Evolutionary conservation across 2,797 vertebrate genomes (phyloP).

Genomic region (Oryzias dopingdopingensis): DNA sequence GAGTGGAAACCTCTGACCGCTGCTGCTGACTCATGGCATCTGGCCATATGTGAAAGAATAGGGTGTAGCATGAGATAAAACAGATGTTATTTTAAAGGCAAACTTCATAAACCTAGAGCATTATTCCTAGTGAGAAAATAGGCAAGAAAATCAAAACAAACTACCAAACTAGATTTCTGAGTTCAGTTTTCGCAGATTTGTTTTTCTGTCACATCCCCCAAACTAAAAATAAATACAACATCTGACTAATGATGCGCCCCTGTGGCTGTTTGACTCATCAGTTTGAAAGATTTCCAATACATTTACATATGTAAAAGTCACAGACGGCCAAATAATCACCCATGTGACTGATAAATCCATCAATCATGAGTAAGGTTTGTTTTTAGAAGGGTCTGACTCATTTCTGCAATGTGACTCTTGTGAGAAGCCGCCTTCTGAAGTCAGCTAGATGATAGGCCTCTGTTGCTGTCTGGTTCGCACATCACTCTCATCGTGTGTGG

Average conservation of each 20-base stretch:
- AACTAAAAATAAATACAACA: too few relatives aligned
- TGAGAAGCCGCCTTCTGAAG: background rate
- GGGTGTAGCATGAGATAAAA: constrained; percentile 56
- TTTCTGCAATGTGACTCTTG: constrained; percentile 1
- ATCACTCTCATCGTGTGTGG: constrained; percentile 21
- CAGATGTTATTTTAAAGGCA: constrained; percentile 42
- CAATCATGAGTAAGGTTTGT: constrained; percentile 7
- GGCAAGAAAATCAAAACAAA: background rate
- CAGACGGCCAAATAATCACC: background rate
- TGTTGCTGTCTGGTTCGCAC: constrained; percentile 8
- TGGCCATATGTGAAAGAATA: constrained; percentile 70
- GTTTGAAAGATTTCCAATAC: background rate
- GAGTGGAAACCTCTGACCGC: constrained; percentile 69
- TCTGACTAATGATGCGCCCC: too few relatives aligned
- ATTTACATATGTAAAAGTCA: background rate
- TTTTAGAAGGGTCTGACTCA: constrained; percentile 13
- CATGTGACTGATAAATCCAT: background rate
- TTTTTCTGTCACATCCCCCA: background rate
- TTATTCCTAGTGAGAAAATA: background rate
- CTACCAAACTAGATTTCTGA: background rate
- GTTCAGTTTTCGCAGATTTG: background rate
- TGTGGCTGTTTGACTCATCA: too few relatives aligned
- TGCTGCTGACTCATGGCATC: constrained; percentile 66
- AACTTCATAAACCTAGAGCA: background rate
- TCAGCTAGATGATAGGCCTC: constrained; percentile 12